A percentile compares a stretch with the other conserved stretches of the same genome.
These are phyloP conservation scores for Oenanthe oenanthe DNA, from an alignment of 2,113 vertebrate genomes.

Conservation along the genomic window DNA sequence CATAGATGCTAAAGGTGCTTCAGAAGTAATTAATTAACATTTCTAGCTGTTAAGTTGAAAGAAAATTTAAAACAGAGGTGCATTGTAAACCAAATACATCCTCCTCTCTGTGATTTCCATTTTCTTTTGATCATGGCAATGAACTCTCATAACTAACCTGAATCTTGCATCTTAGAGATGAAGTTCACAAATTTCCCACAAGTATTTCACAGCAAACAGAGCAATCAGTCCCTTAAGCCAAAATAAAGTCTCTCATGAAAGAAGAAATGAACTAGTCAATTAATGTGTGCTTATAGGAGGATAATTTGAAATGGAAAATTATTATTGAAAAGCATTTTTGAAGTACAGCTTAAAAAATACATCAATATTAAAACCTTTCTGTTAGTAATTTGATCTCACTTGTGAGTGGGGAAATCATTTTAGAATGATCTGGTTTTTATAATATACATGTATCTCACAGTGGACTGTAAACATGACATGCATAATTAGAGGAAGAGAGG, in stretches of 20 bases:
- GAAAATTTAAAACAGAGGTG: not conserved
- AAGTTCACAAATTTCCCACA: not conserved
- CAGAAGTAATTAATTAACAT: not conserved
- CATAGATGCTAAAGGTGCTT: not conserved
- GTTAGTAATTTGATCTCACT: not conserved
- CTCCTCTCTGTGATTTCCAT: not conserved
- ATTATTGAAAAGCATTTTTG: not conserved
- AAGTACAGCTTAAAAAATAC: not conserved
- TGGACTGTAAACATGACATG: not conserved
- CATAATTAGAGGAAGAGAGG: not conserved
- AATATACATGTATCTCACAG: not conserved
- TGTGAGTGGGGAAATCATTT: not conserved
- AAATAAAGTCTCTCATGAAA: not conserved
- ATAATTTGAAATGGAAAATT: not conserved
- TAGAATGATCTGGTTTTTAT: not conserved
- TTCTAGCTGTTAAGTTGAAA: not conserved
- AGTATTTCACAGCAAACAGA: not conserved
- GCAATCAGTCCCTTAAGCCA: not conserved
- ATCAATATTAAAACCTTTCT: not conserved
- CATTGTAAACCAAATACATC: not conserved
- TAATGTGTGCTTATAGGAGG: not conserved
- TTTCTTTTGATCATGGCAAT: not conserved
- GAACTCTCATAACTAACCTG: not conserved
- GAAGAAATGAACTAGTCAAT: constrained; percentile 20
- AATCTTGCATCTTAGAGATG: not conserved